These are phyloP conservation scores for Lepidochitona cinerea DNA, from an alignment of 2,888 invertebrate species.

Conservation along the genomic window DNA sequence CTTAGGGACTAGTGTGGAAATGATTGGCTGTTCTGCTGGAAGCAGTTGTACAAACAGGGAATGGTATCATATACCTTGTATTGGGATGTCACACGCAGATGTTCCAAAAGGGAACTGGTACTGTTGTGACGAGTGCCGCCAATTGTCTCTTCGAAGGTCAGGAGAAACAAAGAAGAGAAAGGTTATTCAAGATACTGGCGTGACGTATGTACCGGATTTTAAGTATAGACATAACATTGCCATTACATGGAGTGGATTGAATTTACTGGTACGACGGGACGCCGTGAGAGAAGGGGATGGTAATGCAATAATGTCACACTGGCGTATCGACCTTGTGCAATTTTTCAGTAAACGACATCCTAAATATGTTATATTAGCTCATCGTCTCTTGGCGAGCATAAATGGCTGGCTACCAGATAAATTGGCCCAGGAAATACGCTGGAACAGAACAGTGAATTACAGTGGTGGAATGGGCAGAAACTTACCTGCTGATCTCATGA, in stretches of 20 bases:
- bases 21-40: conserved; percentile 31
- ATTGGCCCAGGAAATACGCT: conserved; percentile 18
- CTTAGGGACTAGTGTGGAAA: conserved; percentile 21
- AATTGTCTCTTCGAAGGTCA: not conserved
- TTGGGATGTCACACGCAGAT: conserved; percentile 20
- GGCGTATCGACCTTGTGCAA: conserved; percentile 20
- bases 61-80: conserved; percentile 29
- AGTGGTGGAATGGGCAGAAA: conserved; percentile 34
- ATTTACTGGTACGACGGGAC: conserved; percentile 32
- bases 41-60: conserved; percentile 19
- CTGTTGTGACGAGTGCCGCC: conserved; percentile 22
- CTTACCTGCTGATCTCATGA: conserved; percentile 33
- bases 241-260: conserved; percentile 33
- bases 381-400: conserved; percentile 21
- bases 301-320: conserved; percentile 35
- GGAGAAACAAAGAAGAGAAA: conserved; percentile 1
- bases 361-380: conserved; percentile 32
- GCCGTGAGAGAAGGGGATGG: conserved; percentile 40
- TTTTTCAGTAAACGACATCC: conserved; percentile 16
- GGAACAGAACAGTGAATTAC: conserved; percentile 34
- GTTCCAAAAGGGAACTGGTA: conserved; percentile 27
- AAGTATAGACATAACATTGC: conserved; percentile 21
- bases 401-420: conserved; percentile 29
- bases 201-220: not conserved
- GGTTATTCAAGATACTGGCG: not conserved